Base-by-base conservation (phyloP, 1,140 invertebrate genomes). In the Micrasema minimum region DNA sequence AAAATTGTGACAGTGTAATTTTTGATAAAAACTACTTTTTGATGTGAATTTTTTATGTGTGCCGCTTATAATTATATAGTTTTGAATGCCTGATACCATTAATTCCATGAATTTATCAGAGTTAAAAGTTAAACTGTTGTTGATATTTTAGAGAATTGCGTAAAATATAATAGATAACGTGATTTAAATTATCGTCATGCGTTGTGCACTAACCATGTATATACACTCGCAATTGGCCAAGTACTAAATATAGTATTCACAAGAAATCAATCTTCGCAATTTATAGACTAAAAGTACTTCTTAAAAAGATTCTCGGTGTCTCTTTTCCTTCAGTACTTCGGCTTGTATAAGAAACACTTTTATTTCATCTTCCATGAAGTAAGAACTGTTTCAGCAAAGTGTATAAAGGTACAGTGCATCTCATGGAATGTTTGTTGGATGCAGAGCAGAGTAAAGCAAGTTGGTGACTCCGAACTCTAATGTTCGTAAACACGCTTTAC, bases 81-180 rank as follows among this genome's bases (percentile, higher is more conserved):
- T 48, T 62, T 64, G 41, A 38, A 69, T 22, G 37, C 38, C 26
- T 57, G 53, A 61, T 50, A 61, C 26, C 35, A 35, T 69, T 22
- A 55, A 9, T 16, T 66, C 31, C 16, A 50, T 51, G n/a, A 26
- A 20, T 37, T 66, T 22, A 50, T 51, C 64, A 26, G 22, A 26
- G 43, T 46, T 64, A 46, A 46, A 59, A 41, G 55, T 66, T 50
- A 69, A 62, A 62, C 48, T 50, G 55, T 69, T 61, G 55, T 69
- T 61, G 57, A 69, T 50, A 64, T 22, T 69, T 37, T 61, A 50
- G 38, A 31, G 26, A 48, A 43, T 69, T 59, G 37, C 38, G n/a
- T 38, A 37, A 57, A n/a, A 31, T 31, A 31, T 31, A 14, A 37
- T 35, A 26, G 51, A 11, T 57, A 61, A 59, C n/a, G 37, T 59